Conservation (phyloP, 2,113 vertebrate genomes). For the Theropithecus gelada region DNA sequence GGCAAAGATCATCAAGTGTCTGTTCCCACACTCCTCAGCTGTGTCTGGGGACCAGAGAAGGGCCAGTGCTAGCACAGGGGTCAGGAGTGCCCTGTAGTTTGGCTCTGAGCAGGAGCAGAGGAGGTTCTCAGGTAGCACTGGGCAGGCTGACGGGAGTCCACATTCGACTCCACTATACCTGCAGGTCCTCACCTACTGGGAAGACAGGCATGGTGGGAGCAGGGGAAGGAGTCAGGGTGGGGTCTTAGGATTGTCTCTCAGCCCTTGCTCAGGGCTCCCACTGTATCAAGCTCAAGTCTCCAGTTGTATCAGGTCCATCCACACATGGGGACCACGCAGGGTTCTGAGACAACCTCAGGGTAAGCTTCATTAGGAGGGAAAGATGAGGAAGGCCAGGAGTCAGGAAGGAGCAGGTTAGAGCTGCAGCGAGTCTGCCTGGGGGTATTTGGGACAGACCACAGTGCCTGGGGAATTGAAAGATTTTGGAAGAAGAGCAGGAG, state of each 20-base stretch:
- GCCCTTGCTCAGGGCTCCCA: not conserved
- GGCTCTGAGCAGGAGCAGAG: not conserved
- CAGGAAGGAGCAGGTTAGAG: not conserved
- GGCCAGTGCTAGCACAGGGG: not conserved
- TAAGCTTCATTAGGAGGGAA: not conserved
- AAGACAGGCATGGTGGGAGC: not conserved
- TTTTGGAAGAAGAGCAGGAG: not conserved
- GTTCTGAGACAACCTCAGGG: not conserved
- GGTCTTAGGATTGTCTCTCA: not conserved
- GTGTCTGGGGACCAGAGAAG: not conserved
- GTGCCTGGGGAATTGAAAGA: not conserved
- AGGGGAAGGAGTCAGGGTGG: too few relatives aligned
- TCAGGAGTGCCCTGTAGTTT: not conserved
- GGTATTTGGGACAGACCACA: not conserved
- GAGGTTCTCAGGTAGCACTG: too few relatives aligned
- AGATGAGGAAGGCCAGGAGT: not conserved
- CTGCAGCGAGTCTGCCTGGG: not conserved
- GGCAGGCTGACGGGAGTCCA: not conserved
- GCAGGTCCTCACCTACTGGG: rapidly evolving
- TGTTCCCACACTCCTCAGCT: not conserved
- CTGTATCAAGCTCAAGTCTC: too few relatives aligned
- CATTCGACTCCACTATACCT: not conserved
- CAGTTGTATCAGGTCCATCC: not conserved
- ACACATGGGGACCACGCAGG: not conserved
- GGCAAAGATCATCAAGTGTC: not conserved